Percentiles rank a stretch among this genome's conserved stretches.
Evolutionary conservation across 2,888 invertebrate genomes (phyloP).

Genomic region (Gonocerus acuteangulatus): DNA sequence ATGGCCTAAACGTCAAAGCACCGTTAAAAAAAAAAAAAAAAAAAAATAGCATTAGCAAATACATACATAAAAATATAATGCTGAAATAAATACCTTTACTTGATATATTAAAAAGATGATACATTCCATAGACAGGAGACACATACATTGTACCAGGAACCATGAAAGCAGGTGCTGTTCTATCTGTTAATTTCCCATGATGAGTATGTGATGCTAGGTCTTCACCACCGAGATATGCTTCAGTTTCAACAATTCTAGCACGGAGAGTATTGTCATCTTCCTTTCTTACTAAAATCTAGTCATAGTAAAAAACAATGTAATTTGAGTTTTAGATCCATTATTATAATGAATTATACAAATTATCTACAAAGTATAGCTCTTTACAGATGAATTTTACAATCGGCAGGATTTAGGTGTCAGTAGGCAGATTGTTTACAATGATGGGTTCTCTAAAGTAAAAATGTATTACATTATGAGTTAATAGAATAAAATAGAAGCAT

Average conservation of each 20-base stretch:
- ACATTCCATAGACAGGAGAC: conserved; percentile 67
- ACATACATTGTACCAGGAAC: conserved; percentile 61
- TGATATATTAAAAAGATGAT: conserved; percentile 65
- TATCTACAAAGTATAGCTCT: background rate
- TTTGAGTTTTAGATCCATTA: background rate
- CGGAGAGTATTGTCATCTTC: conserved; percentile 48
- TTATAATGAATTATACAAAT: background rate
- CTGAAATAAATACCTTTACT: conserved; percentile 54
- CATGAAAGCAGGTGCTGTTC: conserved; percentile 65
- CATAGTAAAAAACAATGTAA: background rate
- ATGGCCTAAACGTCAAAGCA: no score
- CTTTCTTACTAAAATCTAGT: conserved; percentile 47
- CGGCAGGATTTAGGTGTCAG: no score
- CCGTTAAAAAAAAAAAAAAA: no score
- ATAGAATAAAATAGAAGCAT: no score
- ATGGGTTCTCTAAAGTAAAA: no score
- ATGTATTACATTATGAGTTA: no score
- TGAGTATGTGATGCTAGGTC: conserved; percentile 62
- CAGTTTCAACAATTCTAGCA: conserved; percentile 65
- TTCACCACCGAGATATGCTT: conserved; percentile 58
- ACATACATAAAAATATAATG: no score
- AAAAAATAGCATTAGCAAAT: no score
- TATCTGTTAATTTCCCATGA: conserved; percentile 51
- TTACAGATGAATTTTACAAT: background rate
- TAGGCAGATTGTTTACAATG: no score